Evolutionary conservation across 2,888 invertebrate species (phyloP), one percentile per base, ranked within the genome.

Genomic region (Ormyrus thymus): DNA sequence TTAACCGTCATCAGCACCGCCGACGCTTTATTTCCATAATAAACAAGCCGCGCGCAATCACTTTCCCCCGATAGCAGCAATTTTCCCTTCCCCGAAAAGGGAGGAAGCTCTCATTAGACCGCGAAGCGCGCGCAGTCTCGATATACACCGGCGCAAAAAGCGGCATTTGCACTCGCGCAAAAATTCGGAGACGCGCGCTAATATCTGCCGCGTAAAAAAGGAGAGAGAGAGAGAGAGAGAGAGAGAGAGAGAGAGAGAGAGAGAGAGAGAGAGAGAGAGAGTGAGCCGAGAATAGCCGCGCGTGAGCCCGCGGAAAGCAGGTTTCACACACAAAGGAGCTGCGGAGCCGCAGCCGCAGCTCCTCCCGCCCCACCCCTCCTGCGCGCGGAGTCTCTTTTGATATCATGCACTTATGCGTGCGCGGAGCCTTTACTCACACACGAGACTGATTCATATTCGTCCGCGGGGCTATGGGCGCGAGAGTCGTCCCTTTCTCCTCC

Each of bases 301-400:
- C 81, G 81, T 74, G 29, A 29, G 81, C 76, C 77, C 71, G 81
- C 59, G 76, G 51, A 72, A 66, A 69, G 78, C 80, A 75, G 70
- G 70, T 75, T 75, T 70, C 56, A 68, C 50, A 11, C 56, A 75
- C 59, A 75, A 79, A 69, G 58, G 51, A 55, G 43, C 58, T 10
- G n/a, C 45, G 53, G 66, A 68, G 55, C 29, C 29, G 1, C 29
- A 29, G 29, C 29, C 29, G 29, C 29, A 55, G 15, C 45, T 43
- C 64, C 1, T 4, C 29, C 56, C 0, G 7, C 55, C 64, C 61
- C 43, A 46, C 43, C 45, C 61, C 11, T 53, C 59, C 61, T 29
- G 29, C 29, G 4, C 29, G 4, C 29, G 3, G 29, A 29, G 50
- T 8, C 48, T 64, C 76, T 69, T 76, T 70, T 64, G 64, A 70